A percentile compares a stretch with the other conserved stretches of the same genome.
Conservation (phyloP, 2,888 invertebrate species). For the Drosophila maculinotata region DNA sequence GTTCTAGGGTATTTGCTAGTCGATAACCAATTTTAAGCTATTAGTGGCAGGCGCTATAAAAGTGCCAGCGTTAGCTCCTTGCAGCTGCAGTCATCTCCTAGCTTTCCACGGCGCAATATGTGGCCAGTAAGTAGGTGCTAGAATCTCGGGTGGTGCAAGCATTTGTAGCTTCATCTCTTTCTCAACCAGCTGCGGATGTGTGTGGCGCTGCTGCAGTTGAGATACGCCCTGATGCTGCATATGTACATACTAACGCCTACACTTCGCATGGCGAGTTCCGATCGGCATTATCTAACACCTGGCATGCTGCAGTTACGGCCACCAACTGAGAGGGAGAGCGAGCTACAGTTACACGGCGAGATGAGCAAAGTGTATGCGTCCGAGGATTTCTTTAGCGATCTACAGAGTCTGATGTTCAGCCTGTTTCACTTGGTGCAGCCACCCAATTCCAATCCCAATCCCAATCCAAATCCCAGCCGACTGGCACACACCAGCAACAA, state of each 20-base stretch:
- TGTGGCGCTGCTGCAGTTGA: conserved; percentile 11
- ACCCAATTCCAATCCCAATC: not conserved
- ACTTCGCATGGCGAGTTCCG: not conserved
- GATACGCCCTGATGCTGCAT: conserved; percentile 26
- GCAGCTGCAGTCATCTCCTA: conserved; percentile 36
- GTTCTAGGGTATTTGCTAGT: too few species aligned
- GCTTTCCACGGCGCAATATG: conserved; percentile 33
- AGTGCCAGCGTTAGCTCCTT: conserved; percentile 12
- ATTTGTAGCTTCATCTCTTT: not conserved
- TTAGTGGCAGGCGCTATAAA: conserved; percentile 48
- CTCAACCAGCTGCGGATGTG: conserved; percentile 3
- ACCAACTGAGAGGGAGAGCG: not conserved
- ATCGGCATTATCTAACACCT: not conserved
- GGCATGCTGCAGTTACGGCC: not conserved
- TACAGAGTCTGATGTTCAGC: conserved; percentile 25
- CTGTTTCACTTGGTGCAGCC: conserved; percentile 37
- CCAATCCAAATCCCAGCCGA: not conserved
- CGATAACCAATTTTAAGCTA: too few species aligned
- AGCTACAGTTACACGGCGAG: conserved; percentile 1
- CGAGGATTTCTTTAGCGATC: conserved; percentile 21
- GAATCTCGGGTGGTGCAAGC: too few species aligned
- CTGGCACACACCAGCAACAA: conserved; percentile 22
- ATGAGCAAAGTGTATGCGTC: conserved; percentile 11
- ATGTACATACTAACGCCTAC: conserved; percentile 22
- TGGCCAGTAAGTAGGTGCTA: conserved; percentile 40